These are phyloP conservation scores for Eupleurogrammus muticus DNA, from an alignment of 2,797 vertebrate species.

Conservation along the genomic window DNA sequence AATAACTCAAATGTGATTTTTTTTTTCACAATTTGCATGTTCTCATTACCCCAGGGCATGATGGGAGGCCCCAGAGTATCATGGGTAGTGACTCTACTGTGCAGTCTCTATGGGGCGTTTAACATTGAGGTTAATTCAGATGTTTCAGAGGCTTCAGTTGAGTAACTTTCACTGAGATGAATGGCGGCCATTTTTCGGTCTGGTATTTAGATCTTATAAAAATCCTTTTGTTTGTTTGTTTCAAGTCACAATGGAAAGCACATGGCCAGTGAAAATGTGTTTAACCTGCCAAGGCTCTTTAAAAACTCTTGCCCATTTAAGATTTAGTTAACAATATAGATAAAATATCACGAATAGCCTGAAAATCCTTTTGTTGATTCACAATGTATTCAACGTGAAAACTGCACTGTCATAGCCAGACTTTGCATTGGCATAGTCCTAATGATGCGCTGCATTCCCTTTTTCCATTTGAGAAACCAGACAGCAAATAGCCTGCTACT, in stretches of 20 bases:
- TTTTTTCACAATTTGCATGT: no score
- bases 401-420: neutral
- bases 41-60: no score
- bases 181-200: no score
- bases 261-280: neutral
- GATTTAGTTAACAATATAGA: neutral
- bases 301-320: neutral
- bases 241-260: neutral
- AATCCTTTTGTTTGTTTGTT: no score
- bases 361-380: neutral
- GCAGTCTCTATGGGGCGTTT: no score
- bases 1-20: no score
- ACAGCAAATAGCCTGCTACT: neutral
- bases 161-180: no score
- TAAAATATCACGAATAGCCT: neutral
- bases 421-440: neutral
- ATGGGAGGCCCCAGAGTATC: no score
- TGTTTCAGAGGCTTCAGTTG: no score
- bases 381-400: neutral
- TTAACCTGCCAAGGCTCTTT: neutral
- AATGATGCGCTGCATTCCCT: neutral
- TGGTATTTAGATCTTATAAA: no score
- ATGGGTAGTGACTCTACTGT: no score
- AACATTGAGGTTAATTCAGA: no score
- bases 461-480: neutral